Conservation (phyloP, 1,140 invertebrate species). For the Sminthurides bifidus region DNA sequence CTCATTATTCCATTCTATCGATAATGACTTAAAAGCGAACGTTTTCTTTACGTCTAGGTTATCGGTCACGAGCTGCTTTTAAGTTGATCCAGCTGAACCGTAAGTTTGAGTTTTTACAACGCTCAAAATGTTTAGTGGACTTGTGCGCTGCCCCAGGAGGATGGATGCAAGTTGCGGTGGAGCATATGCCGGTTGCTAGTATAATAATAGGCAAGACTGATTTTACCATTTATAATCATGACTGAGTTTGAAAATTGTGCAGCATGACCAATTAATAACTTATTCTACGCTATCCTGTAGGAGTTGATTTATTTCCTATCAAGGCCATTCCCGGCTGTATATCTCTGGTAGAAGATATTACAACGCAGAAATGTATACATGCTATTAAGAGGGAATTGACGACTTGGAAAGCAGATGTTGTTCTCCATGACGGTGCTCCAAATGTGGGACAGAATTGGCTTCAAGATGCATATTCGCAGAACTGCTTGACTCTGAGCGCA, state of each 20-base stretch:
- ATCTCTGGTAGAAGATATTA: constrained; percentile 86
- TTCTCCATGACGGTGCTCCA: constrained; percentile 95
- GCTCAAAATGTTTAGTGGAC: constrained; percentile 90
- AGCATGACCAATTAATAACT: too few species aligned
- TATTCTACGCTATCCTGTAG: constrained; percentile 37
- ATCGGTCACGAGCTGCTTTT: constrained; percentile 91
- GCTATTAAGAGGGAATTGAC: constrained; percentile 72
- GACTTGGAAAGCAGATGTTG: constrained; percentile 92
- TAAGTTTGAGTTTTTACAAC: constrained; percentile 94
- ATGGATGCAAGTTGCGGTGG: constrained; percentile 98
- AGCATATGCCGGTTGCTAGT: constrained; percentile 96
- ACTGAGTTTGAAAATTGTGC: too few species aligned
- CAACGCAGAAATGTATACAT: constrained; percentile 76
- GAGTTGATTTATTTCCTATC: constrained; percentile 93
- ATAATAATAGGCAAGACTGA: constrained; percentile 60
- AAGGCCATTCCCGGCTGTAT: constrained; percentile 84
- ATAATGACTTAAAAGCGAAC: not conserved
- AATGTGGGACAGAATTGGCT: constrained; percentile 98
- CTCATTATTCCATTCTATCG: not conserved
- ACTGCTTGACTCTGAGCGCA: constrained; percentile 75
- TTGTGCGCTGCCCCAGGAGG: constrained; percentile 98
- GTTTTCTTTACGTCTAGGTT: constrained; percentile 49
- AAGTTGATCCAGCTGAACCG: constrained; percentile 96
- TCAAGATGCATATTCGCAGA: constrained; percentile 93
- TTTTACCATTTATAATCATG: not conserved